These are phyloP conservation scores for Sympetrum striolatum DNA, from an alignment of 2,888 invertebrate genomes.

Conservation along the genomic window DNA sequence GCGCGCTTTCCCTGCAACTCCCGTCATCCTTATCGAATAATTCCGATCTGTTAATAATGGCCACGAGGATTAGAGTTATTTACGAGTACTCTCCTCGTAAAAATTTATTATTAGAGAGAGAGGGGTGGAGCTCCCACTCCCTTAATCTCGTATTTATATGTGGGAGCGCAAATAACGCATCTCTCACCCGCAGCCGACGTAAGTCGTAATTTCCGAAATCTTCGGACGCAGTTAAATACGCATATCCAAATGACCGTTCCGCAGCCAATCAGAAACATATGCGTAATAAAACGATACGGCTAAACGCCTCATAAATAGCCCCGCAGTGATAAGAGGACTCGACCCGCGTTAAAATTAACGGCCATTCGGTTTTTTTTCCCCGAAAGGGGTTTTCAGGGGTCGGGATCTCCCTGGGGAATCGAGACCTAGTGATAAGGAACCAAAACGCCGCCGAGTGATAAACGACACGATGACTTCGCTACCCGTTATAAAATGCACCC, in stretches of 20 bases:
- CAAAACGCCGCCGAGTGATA: constrained; percentile 14
- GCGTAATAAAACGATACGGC: constrained; percentile 18
- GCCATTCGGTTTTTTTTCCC: constrained; percentile 12
- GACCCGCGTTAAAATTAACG: constrained; percentile 15
- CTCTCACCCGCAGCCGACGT: not conserved
- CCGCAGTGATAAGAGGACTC: constrained; percentile 2
- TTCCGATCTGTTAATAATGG: too few species aligned
- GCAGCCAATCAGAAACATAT: not conserved
- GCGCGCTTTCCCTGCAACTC: too few species aligned
- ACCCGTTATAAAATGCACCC: not conserved
- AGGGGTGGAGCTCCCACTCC: too few species aligned
- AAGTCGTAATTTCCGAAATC: not conserved
- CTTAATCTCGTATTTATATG: too few species aligned
- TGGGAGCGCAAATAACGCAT: too few species aligned
- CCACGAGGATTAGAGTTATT: too few species aligned
- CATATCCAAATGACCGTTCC: not conserved
- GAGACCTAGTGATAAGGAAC: constrained; percentile 35
- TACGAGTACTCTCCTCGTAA: too few species aligned
- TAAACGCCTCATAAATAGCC: constrained; percentile 31
- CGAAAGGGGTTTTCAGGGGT: constrained; percentile 13
- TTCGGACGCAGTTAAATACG: not conserved
- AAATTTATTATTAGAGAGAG: too few species aligned
- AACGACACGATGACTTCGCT: constrained; percentile 31
- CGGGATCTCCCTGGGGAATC: constrained; percentile 13
- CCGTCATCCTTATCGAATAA: too few species aligned